Evolutionary conservation across 2,888 invertebrate genomes (phyloP).

Genomic region (Deilephila elpenor): DNA sequence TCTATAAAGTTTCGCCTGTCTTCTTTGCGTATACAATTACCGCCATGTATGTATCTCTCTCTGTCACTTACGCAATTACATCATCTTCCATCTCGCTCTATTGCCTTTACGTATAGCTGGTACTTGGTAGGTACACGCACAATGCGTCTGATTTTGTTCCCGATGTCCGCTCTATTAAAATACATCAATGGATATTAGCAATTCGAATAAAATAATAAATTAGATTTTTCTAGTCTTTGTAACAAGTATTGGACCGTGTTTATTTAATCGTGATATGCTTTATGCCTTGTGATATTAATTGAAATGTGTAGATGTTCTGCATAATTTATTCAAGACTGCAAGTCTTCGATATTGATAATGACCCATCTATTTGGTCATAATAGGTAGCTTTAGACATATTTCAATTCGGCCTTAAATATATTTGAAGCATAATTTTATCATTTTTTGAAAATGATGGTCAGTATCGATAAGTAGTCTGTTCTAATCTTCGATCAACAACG

Average conservation of each 20-base stretch:
- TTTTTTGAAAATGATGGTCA: background rate
- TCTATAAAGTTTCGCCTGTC: too few species aligned
- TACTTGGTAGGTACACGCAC: too few species aligned
- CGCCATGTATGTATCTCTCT: background rate
- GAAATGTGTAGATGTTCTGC: background rate
- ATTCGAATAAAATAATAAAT: background rate
- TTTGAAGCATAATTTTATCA: background rate
- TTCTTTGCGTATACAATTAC: background rate
- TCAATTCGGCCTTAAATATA: background rate
- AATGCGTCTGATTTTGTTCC: too few species aligned
- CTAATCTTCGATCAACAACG: too few species aligned
- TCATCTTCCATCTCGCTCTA: too few species aligned
- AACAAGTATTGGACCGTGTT: background rate
- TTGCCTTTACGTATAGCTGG: too few species aligned
- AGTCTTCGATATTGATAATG: constrained; percentile 5
- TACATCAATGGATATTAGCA: background rate
- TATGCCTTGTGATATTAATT: constrained; percentile 19
- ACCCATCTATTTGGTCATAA: background rate
- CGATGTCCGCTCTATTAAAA: too few species aligned
- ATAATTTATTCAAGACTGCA: constrained; percentile 7
- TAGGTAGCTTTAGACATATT: background rate
- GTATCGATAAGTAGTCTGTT: background rate
- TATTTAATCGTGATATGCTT: constrained; percentile 23
- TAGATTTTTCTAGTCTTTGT: constrained; percentile 7
- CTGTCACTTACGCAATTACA: too few species aligned